Base-by-base conservation (phyloP, 1,140 invertebrate species). In the Hylaeus anthracinus region DNA sequence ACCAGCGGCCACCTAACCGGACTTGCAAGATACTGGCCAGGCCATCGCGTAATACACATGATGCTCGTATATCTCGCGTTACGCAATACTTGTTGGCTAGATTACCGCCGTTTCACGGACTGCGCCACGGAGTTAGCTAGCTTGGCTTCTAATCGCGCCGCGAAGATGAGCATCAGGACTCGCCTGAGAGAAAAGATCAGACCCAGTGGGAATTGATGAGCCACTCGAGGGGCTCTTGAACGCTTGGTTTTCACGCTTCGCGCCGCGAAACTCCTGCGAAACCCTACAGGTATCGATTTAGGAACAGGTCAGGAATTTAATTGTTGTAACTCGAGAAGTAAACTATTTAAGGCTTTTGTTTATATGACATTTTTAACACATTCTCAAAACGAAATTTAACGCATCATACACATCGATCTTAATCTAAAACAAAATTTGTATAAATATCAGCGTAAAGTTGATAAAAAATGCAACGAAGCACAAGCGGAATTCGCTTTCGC, bases 21-120 rank as follows among this genome's bases (percentile, higher is more conserved):
- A 53, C 69, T 74, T 72, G 72, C 82, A 58, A 10, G 60, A 65
- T 72, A 77, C 81, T 69, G 74, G 81, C 66, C 51, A 43, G 69
- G 76, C 43, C 74, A 72, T 72, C 76, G 76, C 67, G 41, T 79
- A 79, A 77, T 60, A 77, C 74, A 77, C 74, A 70, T 77, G 74
- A 70, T 70, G 65, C 74, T 77, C 74, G 65, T 76, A 76, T 76
- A 76, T 77, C 65, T 70, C 58, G 45, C 51, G 74, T 77, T 77
- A 77, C 66, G 74, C 58, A 77, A 77, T 51, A 41, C 65, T 70
- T n/a, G 55, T 56, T 51, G 65, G 65, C 65, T 77, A 60, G 74
- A 77, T 77, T 72, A 72, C 76, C 51, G 45, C 76, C 61, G 67
- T 79, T 65, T 79, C 69, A 64, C 67, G 53, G 56, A 65, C 61